A percentile compares a stretch with the other conserved stretches of the same genome.
Evolutionary conservation across 2,113 vertebrate species (phyloP).

Genomic region (Microcebus lehilahytsara): DNA sequence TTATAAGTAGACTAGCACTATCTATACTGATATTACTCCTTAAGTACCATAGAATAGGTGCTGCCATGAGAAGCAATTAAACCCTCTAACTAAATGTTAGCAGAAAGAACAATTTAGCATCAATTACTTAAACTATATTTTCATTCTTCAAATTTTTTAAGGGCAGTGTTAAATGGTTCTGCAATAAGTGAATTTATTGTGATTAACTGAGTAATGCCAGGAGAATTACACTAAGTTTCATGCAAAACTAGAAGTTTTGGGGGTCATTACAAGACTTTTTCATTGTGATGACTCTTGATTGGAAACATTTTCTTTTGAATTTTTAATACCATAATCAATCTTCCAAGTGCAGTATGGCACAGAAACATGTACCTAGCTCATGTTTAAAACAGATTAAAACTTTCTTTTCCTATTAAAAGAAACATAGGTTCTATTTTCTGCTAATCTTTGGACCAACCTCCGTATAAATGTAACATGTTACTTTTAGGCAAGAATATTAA

Average conservation of each 20-base stretch:
- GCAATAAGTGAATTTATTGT: neutral
- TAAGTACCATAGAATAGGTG: neutral
- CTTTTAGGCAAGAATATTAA: constrained; percentile 39
- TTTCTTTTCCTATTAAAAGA: neutral
- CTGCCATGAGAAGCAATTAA: constrained; percentile 44
- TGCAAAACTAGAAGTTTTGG: neutral
- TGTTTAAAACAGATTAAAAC: constrained; percentile 14
- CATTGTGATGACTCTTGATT: neutral
- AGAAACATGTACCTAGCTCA: neutral
- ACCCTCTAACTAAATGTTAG: neutral
- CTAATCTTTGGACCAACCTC: neutral
- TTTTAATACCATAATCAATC: constrained; percentile 13
- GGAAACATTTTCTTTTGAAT: neutral
- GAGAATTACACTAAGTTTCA: neutral
- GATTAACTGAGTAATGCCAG: neutral
- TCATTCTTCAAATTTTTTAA: constrained; percentile 43
- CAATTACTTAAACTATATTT: constrained; percentile 2
- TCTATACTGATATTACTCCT: neutral
- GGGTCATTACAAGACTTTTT: neutral
- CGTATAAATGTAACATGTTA: constrained; percentile 9
- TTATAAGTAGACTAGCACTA: neutral
- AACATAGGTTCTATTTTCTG: neutral
- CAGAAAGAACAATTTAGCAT: neutral
- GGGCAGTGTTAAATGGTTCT: neutral
- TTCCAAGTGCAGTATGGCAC: neutral